Conservation (phyloP, 2,113 vertebrate species). For the Psephotus haematonotus region DNA sequence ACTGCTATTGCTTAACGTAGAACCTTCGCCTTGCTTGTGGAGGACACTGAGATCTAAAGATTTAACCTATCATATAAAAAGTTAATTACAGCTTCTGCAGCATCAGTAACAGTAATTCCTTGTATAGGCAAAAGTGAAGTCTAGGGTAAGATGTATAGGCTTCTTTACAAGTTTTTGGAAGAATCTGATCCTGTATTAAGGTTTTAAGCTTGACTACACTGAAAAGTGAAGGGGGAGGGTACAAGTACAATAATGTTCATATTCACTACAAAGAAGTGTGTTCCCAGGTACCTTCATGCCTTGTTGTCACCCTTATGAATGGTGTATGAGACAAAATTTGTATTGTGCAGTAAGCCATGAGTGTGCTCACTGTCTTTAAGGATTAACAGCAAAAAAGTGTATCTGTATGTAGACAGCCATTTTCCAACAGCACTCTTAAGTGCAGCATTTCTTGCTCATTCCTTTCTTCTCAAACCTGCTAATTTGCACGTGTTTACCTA, state of each 20-base stretch:
- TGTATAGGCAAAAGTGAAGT: background rate
- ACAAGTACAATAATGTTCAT: background rate
- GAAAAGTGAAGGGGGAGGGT: background rate
- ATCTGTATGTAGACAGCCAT: background rate
- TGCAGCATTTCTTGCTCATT: background rate
- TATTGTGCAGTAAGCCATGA: background rate
- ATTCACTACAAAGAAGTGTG: background rate
- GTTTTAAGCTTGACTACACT: background rate
- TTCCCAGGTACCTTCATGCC: background rate
- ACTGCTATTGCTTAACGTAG: background rate
- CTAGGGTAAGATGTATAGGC: background rate
- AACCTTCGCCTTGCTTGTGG: background rate
- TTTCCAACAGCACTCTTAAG: background rate
- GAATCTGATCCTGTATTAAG: background rate
- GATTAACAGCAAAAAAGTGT: background rate
- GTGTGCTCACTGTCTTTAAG: background rate
- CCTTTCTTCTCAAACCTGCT: background rate
- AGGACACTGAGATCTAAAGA: background rate
- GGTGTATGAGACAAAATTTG: background rate
- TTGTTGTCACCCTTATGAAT: background rate
- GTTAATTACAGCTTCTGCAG: background rate
- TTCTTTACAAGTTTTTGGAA: background rate
- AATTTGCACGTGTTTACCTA: background rate
- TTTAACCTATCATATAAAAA: background rate
- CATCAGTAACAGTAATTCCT: background rate